These are phyloP conservation scores for Gephyroberyx darwinii DNA, from an alignment of 2,797 vertebrate species.

Conservation along the genomic window DNA sequence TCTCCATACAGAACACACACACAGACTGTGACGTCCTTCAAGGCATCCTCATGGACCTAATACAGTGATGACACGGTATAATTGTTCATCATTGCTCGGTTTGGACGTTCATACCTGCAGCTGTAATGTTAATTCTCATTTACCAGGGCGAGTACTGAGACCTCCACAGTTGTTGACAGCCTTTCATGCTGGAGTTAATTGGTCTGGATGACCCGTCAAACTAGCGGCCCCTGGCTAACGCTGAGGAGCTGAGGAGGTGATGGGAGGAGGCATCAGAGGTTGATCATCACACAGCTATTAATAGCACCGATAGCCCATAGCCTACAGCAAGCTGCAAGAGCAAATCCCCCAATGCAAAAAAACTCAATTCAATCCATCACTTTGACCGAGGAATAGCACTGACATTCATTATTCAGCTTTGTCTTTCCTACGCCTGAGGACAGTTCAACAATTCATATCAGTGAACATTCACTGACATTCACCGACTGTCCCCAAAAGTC, in stretches of 20 bases:
- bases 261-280: constrained; percentile 32
- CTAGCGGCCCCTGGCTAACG: constrained; percentile 7
- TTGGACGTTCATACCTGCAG: constrained; percentile 11
- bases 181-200: constrained; percentile 63
- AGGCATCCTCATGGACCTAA: not conserved
- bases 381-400: constrained; percentile 8
- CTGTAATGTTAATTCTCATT: constrained; percentile 17
- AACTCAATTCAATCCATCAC: constrained; percentile 25
- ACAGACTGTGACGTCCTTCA: not conserved
- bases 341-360: constrained; percentile 24
- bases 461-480: not conserved
- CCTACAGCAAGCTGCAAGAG: constrained; percentile 4
- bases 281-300: constrained; percentile 52
- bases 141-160: constrained; percentile 27
- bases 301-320: constrained; percentile 29
- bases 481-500: not conserved
- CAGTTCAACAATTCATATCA: constrained; percentile 7
- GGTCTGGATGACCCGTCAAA: constrained; percentile 61
- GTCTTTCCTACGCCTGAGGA: constrained; percentile 29
- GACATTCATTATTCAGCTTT: constrained; percentile 27
- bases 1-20: not conserved
- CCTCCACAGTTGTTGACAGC: constrained; percentile 50
- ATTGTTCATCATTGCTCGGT: not conserved
- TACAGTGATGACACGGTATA: not conserved
- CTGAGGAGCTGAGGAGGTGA: constrained; percentile 33